Percentiles rank a stretch among this genome's conserved stretches.
Conservation (phyloP, 2,113 vertebrate genomes). For the Mesitornis unicolor region DNA sequence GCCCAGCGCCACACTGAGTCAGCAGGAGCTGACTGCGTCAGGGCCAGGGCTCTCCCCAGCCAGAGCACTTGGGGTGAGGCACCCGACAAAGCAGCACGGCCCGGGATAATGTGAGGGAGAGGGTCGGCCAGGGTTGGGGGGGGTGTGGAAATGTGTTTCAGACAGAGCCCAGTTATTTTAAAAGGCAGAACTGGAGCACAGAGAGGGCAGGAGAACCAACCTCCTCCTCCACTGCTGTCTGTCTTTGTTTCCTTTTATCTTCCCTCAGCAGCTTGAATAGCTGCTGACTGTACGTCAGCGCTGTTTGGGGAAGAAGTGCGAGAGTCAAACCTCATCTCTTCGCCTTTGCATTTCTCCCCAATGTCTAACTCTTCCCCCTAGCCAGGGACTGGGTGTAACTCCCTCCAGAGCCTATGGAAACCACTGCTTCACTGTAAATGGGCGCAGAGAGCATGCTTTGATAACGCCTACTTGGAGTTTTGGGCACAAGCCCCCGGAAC, state of each 20-base stretch:
- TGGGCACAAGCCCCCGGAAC: neutral
- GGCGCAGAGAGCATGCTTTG: neutral
- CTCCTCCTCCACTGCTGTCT: neutral
- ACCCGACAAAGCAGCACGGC: accelerated
- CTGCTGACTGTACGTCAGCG: neutral
- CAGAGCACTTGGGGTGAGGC: neutral
- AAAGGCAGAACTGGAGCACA: neutral
- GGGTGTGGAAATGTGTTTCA: accelerated
- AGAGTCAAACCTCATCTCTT: neutral
- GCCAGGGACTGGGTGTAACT: neutral
- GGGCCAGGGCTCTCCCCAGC: neutral
- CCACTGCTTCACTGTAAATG: neutral
- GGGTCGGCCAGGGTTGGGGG: neutral
- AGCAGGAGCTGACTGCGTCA: neutral
- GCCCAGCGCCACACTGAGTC: neutral
- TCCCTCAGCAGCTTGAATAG: neutral
- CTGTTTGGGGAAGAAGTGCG: neutral
- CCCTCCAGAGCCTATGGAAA: neutral
- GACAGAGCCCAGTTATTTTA: neutral
- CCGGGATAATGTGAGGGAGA: neutral
- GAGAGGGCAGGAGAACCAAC: neutral
- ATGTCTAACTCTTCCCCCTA: neutral
- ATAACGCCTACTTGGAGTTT: neutral
- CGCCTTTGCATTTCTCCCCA: neutral
- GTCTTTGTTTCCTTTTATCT: constrained; percentile 3